Conservation (phyloP, 2,888 invertebrate genomes). For the Ashinkailepas kermadecensis region DNA sequence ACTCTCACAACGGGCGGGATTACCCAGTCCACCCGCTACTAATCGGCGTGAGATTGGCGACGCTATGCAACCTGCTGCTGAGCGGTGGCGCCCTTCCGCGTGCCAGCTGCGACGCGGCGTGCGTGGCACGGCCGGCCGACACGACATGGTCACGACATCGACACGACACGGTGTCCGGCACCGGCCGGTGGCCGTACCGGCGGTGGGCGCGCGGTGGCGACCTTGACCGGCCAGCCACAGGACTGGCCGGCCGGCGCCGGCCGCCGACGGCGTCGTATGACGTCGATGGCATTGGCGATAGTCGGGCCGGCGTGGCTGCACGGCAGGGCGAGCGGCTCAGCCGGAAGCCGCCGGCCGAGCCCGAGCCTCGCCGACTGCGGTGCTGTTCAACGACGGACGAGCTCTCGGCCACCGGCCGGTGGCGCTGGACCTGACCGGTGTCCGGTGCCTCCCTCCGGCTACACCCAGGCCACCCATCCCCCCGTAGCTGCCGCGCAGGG, state of each 20-base stretch:
- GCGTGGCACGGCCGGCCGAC: no score
- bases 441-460: neutral
- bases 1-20: no score
- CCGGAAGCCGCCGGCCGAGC: neutral
- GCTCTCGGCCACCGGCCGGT: neutral
- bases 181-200: neutral
- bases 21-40: no score
- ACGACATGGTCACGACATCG: neutral
- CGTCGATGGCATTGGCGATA: conserved; percentile 15
- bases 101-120: no score
- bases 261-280: neutral
- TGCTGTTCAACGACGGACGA: neutral
- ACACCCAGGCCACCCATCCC: no score
- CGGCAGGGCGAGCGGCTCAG: neutral
- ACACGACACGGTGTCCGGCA: neutral
- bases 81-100: no score
- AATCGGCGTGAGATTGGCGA: no score
- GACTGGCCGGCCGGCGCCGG: no score
- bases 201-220: neutral
- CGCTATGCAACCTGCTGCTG: no score
- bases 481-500: no score
- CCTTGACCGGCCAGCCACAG: no score
- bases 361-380: neutral
- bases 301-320: neutral
- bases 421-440: neutral